Conservation (phyloP, 2,888 invertebrate species). For the Leptothorax acervorum region DNA sequence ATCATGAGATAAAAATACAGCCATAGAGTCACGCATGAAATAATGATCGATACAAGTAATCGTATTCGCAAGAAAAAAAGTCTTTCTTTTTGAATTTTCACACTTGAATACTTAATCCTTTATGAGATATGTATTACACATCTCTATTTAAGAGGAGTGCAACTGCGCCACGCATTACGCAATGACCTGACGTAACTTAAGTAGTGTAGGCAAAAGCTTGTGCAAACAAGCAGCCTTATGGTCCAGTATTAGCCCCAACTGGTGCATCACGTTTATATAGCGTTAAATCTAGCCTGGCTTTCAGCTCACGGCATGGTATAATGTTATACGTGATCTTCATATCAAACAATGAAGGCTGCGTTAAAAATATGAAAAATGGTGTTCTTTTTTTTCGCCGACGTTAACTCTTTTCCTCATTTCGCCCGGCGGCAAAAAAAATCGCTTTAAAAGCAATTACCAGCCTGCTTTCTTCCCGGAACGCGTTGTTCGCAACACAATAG, state of each 20-base stretch:
- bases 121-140: neutral
- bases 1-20: neutral
- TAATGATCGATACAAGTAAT: neutral
- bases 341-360: neutral
- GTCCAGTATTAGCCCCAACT: conserved; percentile 1
- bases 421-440: neutral
- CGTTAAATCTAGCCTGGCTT: conserved; percentile 25
- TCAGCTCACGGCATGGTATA: neutral
- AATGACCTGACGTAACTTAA: conserved; percentile 23
- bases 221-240: conserved; percentile 41
- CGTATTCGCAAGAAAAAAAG: neutral
- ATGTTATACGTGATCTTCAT: neutral
- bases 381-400: neutral
- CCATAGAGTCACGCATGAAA: neutral
- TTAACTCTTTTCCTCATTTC: conserved; percentile 17
- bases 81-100: neutral
- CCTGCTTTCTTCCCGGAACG: neutral
- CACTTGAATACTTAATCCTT: neutral
- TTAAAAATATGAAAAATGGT: conserved; percentile 12
- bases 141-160: conserved; percentile 5
- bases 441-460: conserved; percentile 28
- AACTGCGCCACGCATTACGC: neutral
- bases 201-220: conserved; percentile 44
- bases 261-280: conserved; percentile 25
- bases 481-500: neutral